phyloP scores from a whole-genome alignment of 2,888 invertebrate species.

The Coenonympha glycerion region DNA sequence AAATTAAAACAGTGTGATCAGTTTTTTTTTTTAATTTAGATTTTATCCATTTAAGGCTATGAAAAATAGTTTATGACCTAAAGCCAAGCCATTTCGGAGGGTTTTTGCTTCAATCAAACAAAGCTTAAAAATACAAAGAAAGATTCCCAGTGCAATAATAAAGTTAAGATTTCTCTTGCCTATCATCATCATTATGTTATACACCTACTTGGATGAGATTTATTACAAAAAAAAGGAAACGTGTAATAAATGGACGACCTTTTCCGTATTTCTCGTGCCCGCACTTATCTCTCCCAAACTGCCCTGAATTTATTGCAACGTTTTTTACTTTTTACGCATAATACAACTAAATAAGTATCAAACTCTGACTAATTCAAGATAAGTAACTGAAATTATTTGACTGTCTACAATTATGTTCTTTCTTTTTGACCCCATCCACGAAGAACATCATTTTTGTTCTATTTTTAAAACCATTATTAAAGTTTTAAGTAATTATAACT shows the following conservation, averaged over 20 bases:
- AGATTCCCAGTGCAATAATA: not conserved
- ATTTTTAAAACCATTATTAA: not conserved
- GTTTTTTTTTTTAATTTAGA: not conserved
- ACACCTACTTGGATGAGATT: constrained; percentile 4
- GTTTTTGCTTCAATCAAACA: too few species aligned
- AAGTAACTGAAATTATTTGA: not conserved
- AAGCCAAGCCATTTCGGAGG: too few species aligned
- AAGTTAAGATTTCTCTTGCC: constrained; percentile 8
- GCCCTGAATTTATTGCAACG: constrained; percentile 10
- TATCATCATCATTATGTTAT: constrained; percentile 11
- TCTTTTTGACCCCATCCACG: not conserved
- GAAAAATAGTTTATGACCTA: too few species aligned
- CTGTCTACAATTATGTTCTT: not conserved
- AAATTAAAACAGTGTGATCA: not conserved
- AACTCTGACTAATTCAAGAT: not conserved
- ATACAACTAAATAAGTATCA: not conserved
- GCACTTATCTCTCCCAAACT: constrained; percentile 15
- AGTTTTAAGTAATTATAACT: too few species aligned
- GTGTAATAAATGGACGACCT: constrained; percentile 10
- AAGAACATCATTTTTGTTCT: not conserved
- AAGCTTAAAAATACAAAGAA: too few species aligned
- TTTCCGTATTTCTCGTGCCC: constrained; percentile 3
- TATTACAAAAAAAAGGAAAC: constrained; percentile 16
- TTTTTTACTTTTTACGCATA: constrained; percentile 11
- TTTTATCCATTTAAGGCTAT: too few species aligned